These are phyloP conservation scores for Apodemus sylvaticus DNA, from an alignment of 2,113 vertebrate genomes.

Conservation along the genomic window DNA sequence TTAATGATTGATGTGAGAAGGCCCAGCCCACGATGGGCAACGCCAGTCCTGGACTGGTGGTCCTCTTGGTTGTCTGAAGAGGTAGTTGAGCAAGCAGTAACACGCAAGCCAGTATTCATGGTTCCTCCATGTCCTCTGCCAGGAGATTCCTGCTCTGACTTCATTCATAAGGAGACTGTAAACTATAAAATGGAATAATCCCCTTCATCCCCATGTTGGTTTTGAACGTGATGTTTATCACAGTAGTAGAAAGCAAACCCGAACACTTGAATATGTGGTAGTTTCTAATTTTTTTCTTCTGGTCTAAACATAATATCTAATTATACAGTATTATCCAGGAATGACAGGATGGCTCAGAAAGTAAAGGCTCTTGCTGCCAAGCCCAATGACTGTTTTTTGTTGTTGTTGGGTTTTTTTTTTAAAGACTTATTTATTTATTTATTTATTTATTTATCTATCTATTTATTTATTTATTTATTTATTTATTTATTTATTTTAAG, in stretches of 20 bases:
- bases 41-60: neutral
- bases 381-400: neutral
- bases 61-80: neutral
- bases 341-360: neutral
- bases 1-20: neutral
- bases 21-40: neutral
- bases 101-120: neutral
- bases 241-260: neutral
- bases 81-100: neutral
- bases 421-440: no score
- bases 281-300: conserved; percentile 11
- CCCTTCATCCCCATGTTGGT: neutral
- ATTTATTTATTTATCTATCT: no score
- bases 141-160: neutral
- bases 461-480: no score
- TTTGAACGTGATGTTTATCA: neutral
- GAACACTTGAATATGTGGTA: neutral
- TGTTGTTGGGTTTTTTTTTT: no score
- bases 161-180: neutral
- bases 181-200: neutral
- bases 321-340: neutral
- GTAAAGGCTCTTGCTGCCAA: neutral
- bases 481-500: no score
- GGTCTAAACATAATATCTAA: neutral
- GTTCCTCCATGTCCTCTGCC: neutral